Conservation (phyloP, 2,113 vertebrate species). For the Carettochelys insculpta region DNA sequence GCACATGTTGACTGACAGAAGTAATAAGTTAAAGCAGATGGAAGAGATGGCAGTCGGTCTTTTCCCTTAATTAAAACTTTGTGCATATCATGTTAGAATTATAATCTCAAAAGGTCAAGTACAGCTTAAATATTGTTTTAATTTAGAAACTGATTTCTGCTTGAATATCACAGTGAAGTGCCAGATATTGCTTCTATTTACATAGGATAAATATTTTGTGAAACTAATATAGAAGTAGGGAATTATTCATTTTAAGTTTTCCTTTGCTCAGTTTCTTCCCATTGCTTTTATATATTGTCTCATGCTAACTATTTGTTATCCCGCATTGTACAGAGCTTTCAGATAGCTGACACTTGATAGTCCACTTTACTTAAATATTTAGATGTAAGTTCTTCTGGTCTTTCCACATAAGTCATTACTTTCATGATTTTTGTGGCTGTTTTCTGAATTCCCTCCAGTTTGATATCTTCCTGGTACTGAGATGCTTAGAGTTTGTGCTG, state of each 20-base stretch:
- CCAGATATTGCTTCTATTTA: not conserved
- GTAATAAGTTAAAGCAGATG: not conserved
- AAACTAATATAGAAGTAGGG: not conserved
- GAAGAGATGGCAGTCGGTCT: not conserved
- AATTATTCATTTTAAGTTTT: not conserved
- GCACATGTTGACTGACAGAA: no score
- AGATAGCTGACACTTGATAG: not conserved
- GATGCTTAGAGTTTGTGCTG: not conserved
- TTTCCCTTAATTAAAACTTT: not conserved
- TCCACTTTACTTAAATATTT: not conserved
- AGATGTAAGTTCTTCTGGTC: not conserved
- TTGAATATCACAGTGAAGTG: not conserved
- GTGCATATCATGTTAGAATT: not conserved
- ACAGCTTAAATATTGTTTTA: not conserved
- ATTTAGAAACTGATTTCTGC: not conserved
- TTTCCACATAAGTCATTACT: not conserved
- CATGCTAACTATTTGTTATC: not conserved
- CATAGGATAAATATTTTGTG: not conserved
- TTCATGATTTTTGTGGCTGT: not conserved
- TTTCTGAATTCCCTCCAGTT: not conserved
- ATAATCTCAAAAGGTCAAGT: not conserved
- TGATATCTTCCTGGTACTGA: not conserved
- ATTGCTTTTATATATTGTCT: not conserved
- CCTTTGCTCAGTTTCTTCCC: not conserved
- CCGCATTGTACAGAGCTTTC: not conserved